Evolutionary conservation across 2,888 invertebrate genomes (phyloP).

Genomic region (Serripes groenlandicus): DNA sequence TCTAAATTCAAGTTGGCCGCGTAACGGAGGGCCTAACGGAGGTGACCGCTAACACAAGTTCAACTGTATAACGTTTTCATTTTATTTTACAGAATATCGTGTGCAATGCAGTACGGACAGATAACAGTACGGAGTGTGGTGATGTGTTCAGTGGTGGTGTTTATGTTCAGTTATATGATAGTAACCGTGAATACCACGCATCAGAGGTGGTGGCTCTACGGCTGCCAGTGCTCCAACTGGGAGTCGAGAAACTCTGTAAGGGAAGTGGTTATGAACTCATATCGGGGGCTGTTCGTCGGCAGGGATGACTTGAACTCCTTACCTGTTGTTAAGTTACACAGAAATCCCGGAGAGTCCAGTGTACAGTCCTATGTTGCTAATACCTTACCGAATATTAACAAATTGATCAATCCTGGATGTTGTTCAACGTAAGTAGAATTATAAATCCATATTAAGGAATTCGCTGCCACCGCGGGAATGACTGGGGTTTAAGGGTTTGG

Average conservation of each 20-base stretch:
- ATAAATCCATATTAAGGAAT: no score
- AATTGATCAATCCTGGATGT: constrained; percentile 62
- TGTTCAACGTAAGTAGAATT: constrained; percentile 62
- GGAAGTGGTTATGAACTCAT: constrained; percentile 69
- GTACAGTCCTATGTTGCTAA: constrained; percentile 65
- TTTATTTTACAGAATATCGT: no score
- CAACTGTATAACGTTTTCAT: no score
- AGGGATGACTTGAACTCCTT: constrained; percentile 60
- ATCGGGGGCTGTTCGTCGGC: constrained; percentile 70
- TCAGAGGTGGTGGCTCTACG: constrained; percentile 70
- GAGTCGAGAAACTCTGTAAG: constrained; percentile 62
- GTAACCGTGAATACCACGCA: constrained; percentile 56
- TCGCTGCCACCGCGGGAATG: no score
- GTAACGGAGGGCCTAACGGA: no score
- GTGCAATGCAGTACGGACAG: constrained; percentile 6
- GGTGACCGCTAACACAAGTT: no score
- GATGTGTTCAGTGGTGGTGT: constrained; percentile 1
- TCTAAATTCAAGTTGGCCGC: no score
- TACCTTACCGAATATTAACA: constrained; percentile 62
- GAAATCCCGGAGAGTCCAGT: constrained; percentile 58
- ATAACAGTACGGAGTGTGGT: constrained; percentile 13
- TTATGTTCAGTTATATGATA: constrained; percentile 40
- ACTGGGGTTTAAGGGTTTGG: no score
- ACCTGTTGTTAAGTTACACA: constrained; percentile 70
- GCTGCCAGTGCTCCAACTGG: constrained; percentile 68